A percentile compares a stretch with the other conserved stretches of the same genome.
These are phyloP conservation scores for Eurytoma californica DNA, from an alignment of 2,888 invertebrate species.

Conservation along the genomic window DNA sequence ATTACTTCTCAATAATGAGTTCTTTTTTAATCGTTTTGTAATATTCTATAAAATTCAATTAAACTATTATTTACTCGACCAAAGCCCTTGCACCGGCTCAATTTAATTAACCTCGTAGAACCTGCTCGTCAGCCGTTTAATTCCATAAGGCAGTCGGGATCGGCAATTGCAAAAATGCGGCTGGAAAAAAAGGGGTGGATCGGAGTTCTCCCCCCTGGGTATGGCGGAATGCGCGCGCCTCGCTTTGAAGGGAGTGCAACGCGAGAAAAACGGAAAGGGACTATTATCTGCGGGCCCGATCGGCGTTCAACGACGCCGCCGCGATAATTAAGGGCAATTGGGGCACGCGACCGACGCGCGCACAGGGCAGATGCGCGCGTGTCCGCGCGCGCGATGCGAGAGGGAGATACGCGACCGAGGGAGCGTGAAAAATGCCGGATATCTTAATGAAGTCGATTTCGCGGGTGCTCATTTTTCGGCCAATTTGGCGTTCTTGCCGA, in stretches of 20 bases:
- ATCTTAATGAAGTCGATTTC: not conserved
- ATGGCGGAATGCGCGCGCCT: not conserved
- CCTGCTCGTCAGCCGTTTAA: no score
- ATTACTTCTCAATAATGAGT: no score
- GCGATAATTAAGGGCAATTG: slow-evolving; percentile 56
- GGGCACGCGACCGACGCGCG: slow-evolving; percentile 37
- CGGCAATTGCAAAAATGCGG: no score
- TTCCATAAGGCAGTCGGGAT: no score
- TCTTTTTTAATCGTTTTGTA: no score
- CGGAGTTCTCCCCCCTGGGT: not conserved
- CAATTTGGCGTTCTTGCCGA: not conserved
- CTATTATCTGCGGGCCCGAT: slow-evolving; percentile 40
- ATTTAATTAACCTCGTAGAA: no score
- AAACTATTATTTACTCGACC: no score
- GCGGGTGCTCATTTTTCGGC: not conserved
- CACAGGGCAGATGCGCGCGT: slow-evolving; percentile 27
- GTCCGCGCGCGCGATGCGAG: not conserved
- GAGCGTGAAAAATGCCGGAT: slow-evolving; percentile 7
- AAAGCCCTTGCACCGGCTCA: no score
- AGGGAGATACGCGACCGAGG: not conserved
- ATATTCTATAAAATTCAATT: no score
- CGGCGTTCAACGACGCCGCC: slow-evolving; percentile 29
- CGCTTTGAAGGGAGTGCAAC: not conserved
- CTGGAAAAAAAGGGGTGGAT: no score
- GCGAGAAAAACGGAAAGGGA: slow-evolving; percentile 30